A percentile compares a stretch with the other conserved stretches of the same genome.
These are phyloP conservation scores for Subacronicta megacephala DNA, from an alignment of 2,888 invertebrate species.

Conservation along the genomic window DNA sequence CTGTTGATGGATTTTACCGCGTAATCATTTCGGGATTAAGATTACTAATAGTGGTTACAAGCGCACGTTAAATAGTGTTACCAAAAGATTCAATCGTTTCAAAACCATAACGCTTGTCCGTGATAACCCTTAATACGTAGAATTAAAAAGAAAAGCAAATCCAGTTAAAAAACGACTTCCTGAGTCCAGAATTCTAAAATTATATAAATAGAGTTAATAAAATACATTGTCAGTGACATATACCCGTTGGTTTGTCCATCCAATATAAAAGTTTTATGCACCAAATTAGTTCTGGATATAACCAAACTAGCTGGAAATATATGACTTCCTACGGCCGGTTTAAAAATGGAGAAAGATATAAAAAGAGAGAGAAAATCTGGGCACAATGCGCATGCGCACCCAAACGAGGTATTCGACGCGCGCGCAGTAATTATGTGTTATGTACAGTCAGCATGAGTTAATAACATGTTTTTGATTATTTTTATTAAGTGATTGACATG, in stretches of 20 bases:
- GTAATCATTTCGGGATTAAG: no score
- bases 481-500: no score
- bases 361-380: slow-evolving; percentile 72
- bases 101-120: slow-evolving; percentile 1
- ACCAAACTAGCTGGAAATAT: slow-evolving; percentile 66
- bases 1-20: no score
- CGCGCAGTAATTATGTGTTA: slow-evolving; percentile 77
- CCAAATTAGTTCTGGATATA: slow-evolving; percentile 83
- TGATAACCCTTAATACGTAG: slow-evolving; percentile 23
- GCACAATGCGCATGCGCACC: slow-evolving; percentile 78
- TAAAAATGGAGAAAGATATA: slow-evolving; percentile 80
- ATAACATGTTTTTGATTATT: neutral
- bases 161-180: slow-evolving; percentile 79
- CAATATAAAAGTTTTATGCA: slow-evolving; percentile 77
- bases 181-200: slow-evolving; percentile 60
- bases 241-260: slow-evolving; percentile 64
- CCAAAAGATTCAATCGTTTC: neutral
- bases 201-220: slow-evolving; percentile 78
- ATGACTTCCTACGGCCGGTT: slow-evolving; percentile 80
- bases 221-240: slow-evolving; percentile 73
- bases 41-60: no score
- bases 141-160: slow-evolving; percentile 33
- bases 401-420: slow-evolving; percentile 80
- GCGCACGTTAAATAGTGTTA: neutral
- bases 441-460: slow-evolving; percentile 66